Conservation (phyloP, 1,140 invertebrate genomes). For the Aphis gossypii region DNA sequence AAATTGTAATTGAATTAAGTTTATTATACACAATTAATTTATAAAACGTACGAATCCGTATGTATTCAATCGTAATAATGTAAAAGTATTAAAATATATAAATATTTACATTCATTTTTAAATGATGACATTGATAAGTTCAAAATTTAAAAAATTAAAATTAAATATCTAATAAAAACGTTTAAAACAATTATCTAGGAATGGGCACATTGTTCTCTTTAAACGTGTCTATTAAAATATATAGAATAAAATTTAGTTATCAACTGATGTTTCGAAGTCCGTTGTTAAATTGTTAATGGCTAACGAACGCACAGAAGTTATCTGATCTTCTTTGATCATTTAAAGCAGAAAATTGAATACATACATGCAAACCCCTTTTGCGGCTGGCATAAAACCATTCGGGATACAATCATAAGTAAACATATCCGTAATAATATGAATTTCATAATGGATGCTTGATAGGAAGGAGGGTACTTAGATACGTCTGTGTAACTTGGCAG, state of each 20-base stretch:
- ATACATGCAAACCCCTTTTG: not conserved
- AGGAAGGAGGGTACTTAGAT: conserved; percentile 8
- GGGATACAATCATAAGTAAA: conserved; percentile 5
- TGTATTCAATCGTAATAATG: not conserved
- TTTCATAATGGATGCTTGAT: not conserved
- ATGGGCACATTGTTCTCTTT: not conserved
- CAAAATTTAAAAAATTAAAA: not conserved
- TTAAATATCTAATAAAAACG: not conserved
- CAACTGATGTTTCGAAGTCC: not conserved
- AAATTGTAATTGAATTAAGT: not conserved
- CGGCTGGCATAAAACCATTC: not conserved
- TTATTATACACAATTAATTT: not conserved
- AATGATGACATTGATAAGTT: not conserved
- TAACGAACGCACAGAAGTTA: not conserved
- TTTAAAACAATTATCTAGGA: not conserved
- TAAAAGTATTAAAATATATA: not conserved
- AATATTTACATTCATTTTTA: not conserved
- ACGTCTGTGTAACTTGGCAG: not conserved
- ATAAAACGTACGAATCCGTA: not conserved
- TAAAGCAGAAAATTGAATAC: conserved; percentile 27
- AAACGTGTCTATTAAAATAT: not conserved
- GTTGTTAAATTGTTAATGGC: not conserved
- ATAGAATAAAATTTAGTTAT: not conserved
- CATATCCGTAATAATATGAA: not conserved
- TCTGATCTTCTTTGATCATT: not conserved